phyloP scores from a whole-genome alignment of 2,797 vertebrate genomes.

The Neoniphon sammara region DNA sequence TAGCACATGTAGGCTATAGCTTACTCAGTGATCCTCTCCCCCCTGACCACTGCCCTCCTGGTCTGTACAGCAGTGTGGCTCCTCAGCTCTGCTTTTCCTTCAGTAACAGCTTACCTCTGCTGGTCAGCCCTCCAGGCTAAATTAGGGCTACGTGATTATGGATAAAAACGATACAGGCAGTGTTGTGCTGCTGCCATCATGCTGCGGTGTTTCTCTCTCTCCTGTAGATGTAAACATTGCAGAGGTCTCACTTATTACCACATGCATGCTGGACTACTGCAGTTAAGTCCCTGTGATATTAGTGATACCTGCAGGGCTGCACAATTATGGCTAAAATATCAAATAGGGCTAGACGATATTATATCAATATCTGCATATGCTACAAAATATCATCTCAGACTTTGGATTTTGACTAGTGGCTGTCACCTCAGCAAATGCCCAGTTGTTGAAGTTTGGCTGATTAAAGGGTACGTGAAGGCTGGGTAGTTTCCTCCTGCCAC shows the following conservation, averaged over 20 bases:
- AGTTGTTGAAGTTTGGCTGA: too few relatives aligned
- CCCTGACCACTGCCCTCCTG: background rate
- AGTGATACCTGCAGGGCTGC: background rate
- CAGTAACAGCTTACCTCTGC: background rate
- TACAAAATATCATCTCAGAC: too few relatives aligned
- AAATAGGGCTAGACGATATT: too few relatives aligned
- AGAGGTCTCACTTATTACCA: background rate
- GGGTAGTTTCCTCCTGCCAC: too few relatives aligned
- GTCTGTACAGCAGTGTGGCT: background rate
- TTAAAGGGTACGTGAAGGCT: too few relatives aligned
- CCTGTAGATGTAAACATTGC: background rate
- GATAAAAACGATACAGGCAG: background rate
- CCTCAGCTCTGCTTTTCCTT: background rate
- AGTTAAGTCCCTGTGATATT: background rate
- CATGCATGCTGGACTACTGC: background rate
- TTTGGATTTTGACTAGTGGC: too few relatives aligned
- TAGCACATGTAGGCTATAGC: slow-evolving; percentile 10
- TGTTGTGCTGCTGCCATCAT: background rate
- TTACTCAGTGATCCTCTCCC: background rate
- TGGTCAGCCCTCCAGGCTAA: background rate
- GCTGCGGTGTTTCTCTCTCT: background rate
- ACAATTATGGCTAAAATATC: background rate
- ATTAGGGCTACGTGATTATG: background rate
- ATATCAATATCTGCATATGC: too few relatives aligned
- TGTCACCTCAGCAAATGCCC: too few relatives aligned